Percentiles rank a stretch among this genome's conserved stretches.
These are phyloP conservation scores for Syrphus vitripennis DNA, from an alignment of 2,888 invertebrate species.

Conservation along the genomic window DNA sequence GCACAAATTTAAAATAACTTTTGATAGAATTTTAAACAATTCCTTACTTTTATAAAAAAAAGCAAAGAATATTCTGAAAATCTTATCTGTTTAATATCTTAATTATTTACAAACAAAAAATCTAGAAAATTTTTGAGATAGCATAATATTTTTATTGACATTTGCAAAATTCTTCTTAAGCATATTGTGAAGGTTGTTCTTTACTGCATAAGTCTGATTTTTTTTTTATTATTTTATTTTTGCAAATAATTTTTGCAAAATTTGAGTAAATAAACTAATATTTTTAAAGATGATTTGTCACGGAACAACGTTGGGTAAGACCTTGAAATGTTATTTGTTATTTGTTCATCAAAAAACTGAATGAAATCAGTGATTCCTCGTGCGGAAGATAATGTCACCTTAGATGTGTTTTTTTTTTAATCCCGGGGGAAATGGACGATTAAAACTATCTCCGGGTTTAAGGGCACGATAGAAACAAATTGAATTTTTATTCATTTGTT, in stretches of 20 bases:
- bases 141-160: not conserved
- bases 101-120: constrained; percentile 36
- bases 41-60: constrained; percentile 38
- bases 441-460: too few species aligned
- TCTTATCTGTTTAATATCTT: constrained; percentile 34
- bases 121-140: constrained; percentile 36
- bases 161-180: not conserved
- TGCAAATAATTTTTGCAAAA: not conserved
- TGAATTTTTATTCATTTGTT: too few species aligned
- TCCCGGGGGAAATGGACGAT: too few species aligned
- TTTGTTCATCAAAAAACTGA: too few species aligned
- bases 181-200: not conserved
- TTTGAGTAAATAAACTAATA: not conserved
- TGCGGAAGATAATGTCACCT: too few species aligned
- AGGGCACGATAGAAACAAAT: too few species aligned
- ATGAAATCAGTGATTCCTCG: too few species aligned
- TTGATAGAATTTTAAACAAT: not conserved
- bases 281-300: not conserved
- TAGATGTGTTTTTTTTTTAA: too few species aligned
- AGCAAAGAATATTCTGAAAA: not conserved
- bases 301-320: not conserved
- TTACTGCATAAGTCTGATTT: not conserved
- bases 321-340: not conserved
- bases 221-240: not conserved
- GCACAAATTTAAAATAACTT: not conserved